A percentile compares a stretch with the other conserved stretches of the same genome.
Evolutionary conservation across 2,797 vertebrate species (phyloP).

Genomic region (Phyllotis vaccarum): DNA sequence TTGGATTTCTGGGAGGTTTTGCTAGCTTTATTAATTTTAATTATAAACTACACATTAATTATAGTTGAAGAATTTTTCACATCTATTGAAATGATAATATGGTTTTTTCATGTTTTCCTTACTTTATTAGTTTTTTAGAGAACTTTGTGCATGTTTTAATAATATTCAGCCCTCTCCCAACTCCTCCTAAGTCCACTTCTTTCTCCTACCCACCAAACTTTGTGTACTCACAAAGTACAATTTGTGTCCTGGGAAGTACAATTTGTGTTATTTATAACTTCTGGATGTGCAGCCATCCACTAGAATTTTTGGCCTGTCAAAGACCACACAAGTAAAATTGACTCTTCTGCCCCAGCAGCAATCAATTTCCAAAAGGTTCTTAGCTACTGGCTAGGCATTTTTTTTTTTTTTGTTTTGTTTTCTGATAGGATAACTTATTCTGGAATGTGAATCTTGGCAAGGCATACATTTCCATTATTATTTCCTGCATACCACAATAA

Average conservation of each 20-base stretch:
- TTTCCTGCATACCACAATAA: slow-evolving; percentile 5
- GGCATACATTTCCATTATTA: not conserved
- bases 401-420: too few relatives aligned
- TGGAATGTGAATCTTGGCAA: not conserved
- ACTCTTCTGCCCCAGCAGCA: not conserved
- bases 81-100: not conserved
- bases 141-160: not conserved
- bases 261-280: not conserved
- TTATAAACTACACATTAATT: not conserved
- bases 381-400: not conserved
- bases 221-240: not conserved
- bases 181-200: too few relatives aligned
- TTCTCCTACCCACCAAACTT: not conserved
- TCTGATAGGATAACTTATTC: not conserved
- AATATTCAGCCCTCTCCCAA: not conserved
- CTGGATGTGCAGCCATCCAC: not conserved
- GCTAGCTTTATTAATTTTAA: not conserved
- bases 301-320: not conserved
- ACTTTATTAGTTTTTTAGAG: not conserved
- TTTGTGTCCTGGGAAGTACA: not conserved
- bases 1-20: not conserved
- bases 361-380: not conserved
- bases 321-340: not conserved
- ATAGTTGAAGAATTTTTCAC: not conserved
- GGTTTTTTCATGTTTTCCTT: not conserved